Conservation (phyloP, 2,113 vertebrate genomes). For the Aspiorhynchus laticeps region DNA sequence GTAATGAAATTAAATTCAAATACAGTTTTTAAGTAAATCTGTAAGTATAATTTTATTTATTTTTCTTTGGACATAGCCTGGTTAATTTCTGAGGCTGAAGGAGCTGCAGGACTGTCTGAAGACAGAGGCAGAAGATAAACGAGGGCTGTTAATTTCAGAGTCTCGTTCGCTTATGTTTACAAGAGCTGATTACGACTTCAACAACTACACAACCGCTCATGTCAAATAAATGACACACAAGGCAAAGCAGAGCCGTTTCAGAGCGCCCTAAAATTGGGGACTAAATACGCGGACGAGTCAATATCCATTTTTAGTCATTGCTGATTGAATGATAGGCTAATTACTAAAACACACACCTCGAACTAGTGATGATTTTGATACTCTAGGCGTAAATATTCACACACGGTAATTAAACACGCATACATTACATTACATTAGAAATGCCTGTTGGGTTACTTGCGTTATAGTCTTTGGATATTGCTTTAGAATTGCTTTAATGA, state of each 20-base stretch:
- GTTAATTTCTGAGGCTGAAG: not conserved
- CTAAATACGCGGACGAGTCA: not conserved
- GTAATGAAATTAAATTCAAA: not conserved
- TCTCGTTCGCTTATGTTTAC: conserved; percentile 33
- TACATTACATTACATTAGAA: not conserved
- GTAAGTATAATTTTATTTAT: not conserved
- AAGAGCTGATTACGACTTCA: conserved; percentile 48
- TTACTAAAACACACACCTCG: conserved; percentile 37
- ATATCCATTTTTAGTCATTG: not conserved
- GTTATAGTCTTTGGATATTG: not conserved
- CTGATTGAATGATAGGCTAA: conserved; percentile 10
- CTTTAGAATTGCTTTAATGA: not conserved
- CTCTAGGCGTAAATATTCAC: conserved; percentile 48
- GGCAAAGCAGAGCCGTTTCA: not conserved
- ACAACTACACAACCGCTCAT: conserved; percentile 25
- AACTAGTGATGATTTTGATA: conserved; percentile 50
- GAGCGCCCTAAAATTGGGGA: not conserved
- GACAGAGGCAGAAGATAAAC: conserved; percentile 2
- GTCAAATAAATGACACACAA: conserved; percentile 28
- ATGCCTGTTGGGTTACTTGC: not conserved
- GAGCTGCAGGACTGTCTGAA: not conserved
- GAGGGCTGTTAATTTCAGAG: conserved; percentile 3
- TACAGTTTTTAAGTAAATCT: not conserved
- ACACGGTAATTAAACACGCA: conserved; percentile 40
- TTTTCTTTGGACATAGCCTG: not conserved